These are phyloP conservation scores for Ctenomys sociabilis DNA, from an alignment of 2,113 vertebrate genomes.

Conservation along the genomic window DNA sequence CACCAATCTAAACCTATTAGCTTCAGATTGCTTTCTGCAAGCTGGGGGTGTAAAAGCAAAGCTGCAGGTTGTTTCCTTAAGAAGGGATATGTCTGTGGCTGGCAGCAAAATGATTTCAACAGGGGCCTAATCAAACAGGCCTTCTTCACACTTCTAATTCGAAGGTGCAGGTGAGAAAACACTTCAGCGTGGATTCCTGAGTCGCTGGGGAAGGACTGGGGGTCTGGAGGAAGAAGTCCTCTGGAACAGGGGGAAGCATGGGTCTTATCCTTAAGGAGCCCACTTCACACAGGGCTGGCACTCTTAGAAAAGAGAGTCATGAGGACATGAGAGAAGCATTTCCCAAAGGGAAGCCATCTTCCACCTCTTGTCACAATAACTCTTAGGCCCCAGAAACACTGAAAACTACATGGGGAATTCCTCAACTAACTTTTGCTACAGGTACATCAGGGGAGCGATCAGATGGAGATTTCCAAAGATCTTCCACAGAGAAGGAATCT, in stretches of 20 bases:
- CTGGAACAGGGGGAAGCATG: background rate
- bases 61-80: background rate
- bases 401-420: background rate
- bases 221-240: background rate
- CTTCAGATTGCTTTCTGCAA: constrained; percentile 42
- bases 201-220: fast-evolving
- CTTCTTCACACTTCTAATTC: background rate
- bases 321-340: background rate
- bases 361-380: background rate
- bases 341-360: background rate
- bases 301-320: background rate
- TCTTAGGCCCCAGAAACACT: background rate
- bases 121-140: background rate
- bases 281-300: background rate
- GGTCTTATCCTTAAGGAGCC: background rate
- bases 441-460: background rate
- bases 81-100: constrained; percentile 6
- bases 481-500: background rate
- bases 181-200: background rate
- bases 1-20: constrained; percentile 60
- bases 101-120: constrained; percentile 36
- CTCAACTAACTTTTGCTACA: background rate
- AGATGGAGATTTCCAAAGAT: background rate
- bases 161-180: constrained; percentile 34
- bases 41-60: constrained; percentile 1